These are phyloP conservation scores for Drosophila insularis DNA, from an alignment of 1,140 invertebrate genomes.

Conservation along the genomic window DNA sequence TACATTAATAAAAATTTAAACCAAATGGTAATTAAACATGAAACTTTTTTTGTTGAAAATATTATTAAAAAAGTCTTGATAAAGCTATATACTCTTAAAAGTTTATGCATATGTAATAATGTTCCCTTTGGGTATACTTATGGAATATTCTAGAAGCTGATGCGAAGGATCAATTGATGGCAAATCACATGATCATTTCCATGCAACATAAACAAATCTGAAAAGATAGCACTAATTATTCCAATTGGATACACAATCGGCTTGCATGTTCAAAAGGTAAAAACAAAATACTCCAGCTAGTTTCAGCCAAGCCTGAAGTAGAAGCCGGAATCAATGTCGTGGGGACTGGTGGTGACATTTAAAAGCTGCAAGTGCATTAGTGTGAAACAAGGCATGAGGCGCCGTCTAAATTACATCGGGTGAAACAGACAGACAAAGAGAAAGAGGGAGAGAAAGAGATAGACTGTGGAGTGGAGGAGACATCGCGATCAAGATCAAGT, in stretches of 20 bases:
- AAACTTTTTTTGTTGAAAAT: no score
- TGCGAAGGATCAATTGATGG: background rate
- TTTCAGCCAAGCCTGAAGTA: background rate
- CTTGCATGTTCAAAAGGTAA: constrained; percentile 25
- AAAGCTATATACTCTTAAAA: no score
- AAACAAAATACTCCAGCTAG: constrained; percentile 35
- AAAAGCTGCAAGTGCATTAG: constrained; percentile 80
- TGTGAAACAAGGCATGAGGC: constrained; percentile 79
- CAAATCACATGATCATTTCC: constrained; percentile 4
- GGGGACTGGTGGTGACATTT: constrained; percentile 70
- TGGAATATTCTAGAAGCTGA: background rate
- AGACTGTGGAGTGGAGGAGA: constrained; percentile 5
- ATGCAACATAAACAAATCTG: constrained; percentile 30
- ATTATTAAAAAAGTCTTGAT: no score
- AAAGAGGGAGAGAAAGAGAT: constrained; percentile 9
- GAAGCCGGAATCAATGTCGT: constrained; percentile 36
- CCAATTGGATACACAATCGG: constrained; percentile 66
- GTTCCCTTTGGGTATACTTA: background rate
- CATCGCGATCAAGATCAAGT: constrained; percentile 74
- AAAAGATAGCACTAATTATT: constrained; percentile 60
- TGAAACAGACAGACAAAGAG: background rate
- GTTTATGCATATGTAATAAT: no score
- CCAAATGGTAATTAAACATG: no score
- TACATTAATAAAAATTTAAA: no score
- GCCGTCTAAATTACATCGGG: constrained; percentile 77